Percentiles rank a stretch among this genome's conserved stretches.
Evolutionary conservation across 2,797 vertebrate species (phyloP).

Genomic region (Peromyscus aztecus): DNA sequence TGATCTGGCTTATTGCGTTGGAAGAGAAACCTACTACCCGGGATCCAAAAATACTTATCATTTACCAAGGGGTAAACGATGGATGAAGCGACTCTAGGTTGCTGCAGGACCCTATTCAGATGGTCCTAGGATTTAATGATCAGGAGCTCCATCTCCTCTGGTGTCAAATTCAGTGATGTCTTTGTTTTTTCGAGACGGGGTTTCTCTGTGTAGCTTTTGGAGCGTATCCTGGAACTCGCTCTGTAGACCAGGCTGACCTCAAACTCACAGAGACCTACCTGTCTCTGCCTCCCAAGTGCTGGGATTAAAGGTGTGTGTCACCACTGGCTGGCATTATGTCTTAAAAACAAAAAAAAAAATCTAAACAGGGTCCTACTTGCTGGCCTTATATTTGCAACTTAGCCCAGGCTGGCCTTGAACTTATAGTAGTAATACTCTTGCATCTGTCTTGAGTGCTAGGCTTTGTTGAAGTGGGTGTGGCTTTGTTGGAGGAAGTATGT

Average conservation of each 20-base stretch:
- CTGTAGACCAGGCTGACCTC: too few species aligned
- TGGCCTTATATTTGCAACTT: background rate
- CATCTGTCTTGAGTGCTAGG: background rate
- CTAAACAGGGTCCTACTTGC: background rate
- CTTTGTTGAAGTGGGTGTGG: background rate
- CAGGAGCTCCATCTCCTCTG: background rate
- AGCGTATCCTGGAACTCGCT: too few species aligned
- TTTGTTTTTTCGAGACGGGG: background rate
- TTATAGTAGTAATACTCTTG: background rate
- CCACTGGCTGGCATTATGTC: background rate
- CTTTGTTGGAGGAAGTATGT: background rate
- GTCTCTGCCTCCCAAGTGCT: too few species aligned
- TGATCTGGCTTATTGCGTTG: too few species aligned
- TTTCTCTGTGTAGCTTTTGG: too few species aligned
- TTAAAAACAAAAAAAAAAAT: background rate
- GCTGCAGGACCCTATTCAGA: background rate
- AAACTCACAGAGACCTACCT: too few species aligned
- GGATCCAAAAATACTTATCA: background rate
- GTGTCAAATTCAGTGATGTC: background rate
- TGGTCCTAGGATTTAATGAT: slow-evolving; percentile 6
- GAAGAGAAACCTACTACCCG: too few species aligned
- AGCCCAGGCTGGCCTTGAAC: background rate
- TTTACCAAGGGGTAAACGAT: background rate
- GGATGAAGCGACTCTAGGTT: background rate
- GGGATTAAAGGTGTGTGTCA: too few species aligned